Conservation (phyloP, 2,888 invertebrate genomes). For the Ectobius pallidus region DNA sequence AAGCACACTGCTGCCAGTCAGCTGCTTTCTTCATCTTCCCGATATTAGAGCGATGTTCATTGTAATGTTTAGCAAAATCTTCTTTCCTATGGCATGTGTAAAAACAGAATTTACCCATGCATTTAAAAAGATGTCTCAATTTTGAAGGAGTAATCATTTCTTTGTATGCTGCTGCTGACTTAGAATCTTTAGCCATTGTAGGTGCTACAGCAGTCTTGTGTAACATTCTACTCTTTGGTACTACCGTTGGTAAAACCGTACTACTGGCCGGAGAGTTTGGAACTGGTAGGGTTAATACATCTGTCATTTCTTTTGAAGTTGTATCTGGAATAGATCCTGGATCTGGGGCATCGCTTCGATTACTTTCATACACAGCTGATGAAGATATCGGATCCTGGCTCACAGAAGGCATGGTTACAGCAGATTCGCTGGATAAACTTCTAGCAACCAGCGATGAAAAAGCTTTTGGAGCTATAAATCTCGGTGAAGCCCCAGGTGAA, state of each 20-base stretch:
- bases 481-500: too few relatives aligned
- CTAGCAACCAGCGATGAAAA: too few relatives aligned
- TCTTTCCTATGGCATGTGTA: slow-evolving; percentile 55
- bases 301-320: too few relatives aligned
- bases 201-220: slow-evolving; percentile 27
- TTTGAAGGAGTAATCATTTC: slow-evolving; percentile 53
- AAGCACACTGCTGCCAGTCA: slow-evolving; percentile 63
- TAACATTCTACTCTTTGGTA: slow-evolving; percentile 1
- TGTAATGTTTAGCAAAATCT: slow-evolving; percentile 56
- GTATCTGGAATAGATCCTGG: too few relatives aligned
- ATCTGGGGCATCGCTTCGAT: too few relatives aligned
- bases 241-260: background rate
- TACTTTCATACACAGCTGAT: too few relatives aligned
- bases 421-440: too few relatives aligned
- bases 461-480: too few relatives aligned
- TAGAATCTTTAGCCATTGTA: slow-evolving; percentile 35
- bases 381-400: too few relatives aligned
- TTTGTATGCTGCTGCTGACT: slow-evolving; percentile 35
- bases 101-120: slow-evolving; percentile 60
- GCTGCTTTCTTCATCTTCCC: slow-evolving; percentile 48
- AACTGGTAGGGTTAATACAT: too few relatives aligned
- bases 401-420: too few relatives aligned
- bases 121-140: slow-evolving; percentile 60
- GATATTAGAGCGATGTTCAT: slow-evolving; percentile 48
- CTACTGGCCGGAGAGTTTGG: background rate